Percentiles rank a stretch among this genome's conserved stretches.
These are phyloP conservation scores for Myocastor coypus DNA, from an alignment of 2,113 vertebrate species.

Conservation along the genomic window DNA sequence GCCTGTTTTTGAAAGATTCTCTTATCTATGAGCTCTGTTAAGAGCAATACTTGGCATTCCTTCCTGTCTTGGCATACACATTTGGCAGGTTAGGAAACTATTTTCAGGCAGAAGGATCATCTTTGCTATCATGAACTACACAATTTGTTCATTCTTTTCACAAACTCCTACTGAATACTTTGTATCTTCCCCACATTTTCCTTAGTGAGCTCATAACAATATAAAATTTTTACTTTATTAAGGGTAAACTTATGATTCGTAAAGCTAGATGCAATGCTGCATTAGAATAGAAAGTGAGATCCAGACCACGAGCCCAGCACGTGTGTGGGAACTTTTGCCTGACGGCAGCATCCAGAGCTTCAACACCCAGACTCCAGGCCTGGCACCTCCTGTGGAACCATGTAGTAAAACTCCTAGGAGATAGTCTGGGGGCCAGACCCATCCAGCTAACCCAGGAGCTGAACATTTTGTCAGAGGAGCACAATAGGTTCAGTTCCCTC, in stretches of 20 bases:
- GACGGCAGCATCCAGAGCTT: too few relatives aligned
- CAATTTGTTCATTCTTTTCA: slow-evolving; percentile 21
- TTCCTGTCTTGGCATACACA: not conserved
- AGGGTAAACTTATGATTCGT: not conserved
- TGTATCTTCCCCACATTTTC: not conserved
- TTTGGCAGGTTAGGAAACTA: not conserved
- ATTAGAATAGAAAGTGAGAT: slow-evolving; percentile 29
- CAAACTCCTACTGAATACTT: not conserved
- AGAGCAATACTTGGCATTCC: not conserved
- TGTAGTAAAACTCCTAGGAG: too few relatives aligned
- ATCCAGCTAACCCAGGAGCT: too few relatives aligned
- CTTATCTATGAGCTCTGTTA: not conserved
- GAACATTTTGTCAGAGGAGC: too few relatives aligned
- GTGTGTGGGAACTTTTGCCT: too few relatives aligned
- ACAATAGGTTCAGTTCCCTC: too few relatives aligned
- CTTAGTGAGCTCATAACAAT: not conserved
- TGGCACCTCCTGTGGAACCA: too few relatives aligned
- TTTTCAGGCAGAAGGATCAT: not conserved
- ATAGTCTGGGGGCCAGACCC: too few relatives aligned
- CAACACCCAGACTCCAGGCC: too few relatives aligned
- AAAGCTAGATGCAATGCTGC: not conserved
- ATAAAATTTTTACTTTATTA: not conserved
- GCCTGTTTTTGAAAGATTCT: not conserved
- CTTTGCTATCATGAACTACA: not conserved
- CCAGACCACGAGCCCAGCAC: too few relatives aligned